A percentile compares a stretch with the other conserved stretches of the same genome.
These are phyloP conservation scores for Cinara cedri DNA, from an alignment of 2,888 invertebrate species.

Conservation along the genomic window DNA sequence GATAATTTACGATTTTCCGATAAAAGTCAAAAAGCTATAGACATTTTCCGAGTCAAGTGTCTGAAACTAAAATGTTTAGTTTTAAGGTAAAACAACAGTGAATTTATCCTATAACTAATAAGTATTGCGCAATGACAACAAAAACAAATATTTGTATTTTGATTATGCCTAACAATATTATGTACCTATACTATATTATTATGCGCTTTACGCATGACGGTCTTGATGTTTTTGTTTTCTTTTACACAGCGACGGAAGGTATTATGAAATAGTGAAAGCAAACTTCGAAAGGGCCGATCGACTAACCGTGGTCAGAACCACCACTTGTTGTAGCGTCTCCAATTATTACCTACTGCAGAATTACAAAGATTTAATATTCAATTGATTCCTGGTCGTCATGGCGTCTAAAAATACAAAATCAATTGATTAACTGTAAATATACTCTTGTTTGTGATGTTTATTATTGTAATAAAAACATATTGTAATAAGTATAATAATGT, in stretches of 20 bases:
- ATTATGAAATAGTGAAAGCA: conserved; percentile 98
- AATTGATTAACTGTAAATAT: not conserved
- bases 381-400: conserved; percentile 65
- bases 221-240: not conserved
- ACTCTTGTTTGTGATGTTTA: not conserved
- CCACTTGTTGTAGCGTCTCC: conserved; percentile 93
- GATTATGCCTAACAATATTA: too few species aligned
- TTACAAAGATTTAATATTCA: conserved; percentile 95
- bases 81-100: conserved; percentile 72
- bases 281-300: conserved; percentile 99
- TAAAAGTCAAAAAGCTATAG: conserved; percentile 99
- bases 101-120: not conserved
- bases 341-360: conserved; percentile 90
- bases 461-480: not conserved
- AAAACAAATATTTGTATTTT: too few species aligned
- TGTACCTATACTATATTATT: too few species aligned
- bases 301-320: conserved; percentile 92
- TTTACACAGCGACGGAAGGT: conserved; percentile 87
- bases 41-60: conserved; percentile 93
- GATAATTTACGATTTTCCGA: conserved; percentile 98
- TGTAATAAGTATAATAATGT: not conserved
- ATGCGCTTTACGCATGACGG: too few species aligned
- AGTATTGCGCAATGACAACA: not conserved
- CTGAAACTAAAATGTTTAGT: conserved; percentile 90
- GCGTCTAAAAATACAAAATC: too few species aligned